phyloP scores from a whole-genome alignment of 1,140 invertebrate species.

The Microplitis demolitor region DNA sequence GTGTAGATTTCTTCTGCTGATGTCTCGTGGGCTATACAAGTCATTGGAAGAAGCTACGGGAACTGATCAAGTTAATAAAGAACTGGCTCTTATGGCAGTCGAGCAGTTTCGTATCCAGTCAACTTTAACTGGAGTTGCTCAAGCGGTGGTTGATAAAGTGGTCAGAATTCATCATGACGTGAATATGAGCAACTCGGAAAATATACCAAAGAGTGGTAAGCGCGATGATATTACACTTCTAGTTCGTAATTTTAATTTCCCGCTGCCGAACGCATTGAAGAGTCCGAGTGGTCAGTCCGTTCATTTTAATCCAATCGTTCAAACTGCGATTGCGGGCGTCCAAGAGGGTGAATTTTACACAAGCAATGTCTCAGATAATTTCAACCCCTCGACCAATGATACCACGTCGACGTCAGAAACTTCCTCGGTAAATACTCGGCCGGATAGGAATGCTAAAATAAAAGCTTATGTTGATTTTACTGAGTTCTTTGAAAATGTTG shows the following conservation, averaged over 20 bases:
- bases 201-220: slow-evolving; percentile 59
- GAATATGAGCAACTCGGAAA: slow-evolving; percentile 69
- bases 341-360: slow-evolving; percentile 38
- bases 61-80: slow-evolving; percentile 79
- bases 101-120: slow-evolving; percentile 83
- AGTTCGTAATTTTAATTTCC: slow-evolving; percentile 86
- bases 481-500: slow-evolving; percentile 78
- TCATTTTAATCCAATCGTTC: slow-evolving; percentile 66
- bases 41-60: slow-evolving; percentile 81
- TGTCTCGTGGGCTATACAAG: slow-evolving; percentile 85
- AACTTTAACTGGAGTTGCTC: slow-evolving; percentile 81
- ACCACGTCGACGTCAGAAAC: slow-evolving; percentile 59
- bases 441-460: slow-evolving; percentile 70
- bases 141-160: slow-evolving; percentile 85
- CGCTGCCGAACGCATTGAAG: slow-evolving; percentile 68
- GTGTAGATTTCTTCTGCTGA: slow-evolving; percentile 82
- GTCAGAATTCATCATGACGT: slow-evolving; percentile 83
- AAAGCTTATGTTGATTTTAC: slow-evolving; percentile 85
- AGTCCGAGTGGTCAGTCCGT: slow-evolving; percentile 62
- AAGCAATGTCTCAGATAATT: slow-evolving; percentile 45
- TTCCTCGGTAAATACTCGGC: slow-evolving; percentile 48
- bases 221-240: slow-evolving; percentile 84
- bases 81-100: slow-evolving; percentile 78
- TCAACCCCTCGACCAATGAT: slow-evolving; percentile 48
- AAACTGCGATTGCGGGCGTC: slow-evolving; percentile 54